Base-by-base conservation (phyloP, 2,888 invertebrate genomes). In the Ceraclea dissimilis region DNA sequence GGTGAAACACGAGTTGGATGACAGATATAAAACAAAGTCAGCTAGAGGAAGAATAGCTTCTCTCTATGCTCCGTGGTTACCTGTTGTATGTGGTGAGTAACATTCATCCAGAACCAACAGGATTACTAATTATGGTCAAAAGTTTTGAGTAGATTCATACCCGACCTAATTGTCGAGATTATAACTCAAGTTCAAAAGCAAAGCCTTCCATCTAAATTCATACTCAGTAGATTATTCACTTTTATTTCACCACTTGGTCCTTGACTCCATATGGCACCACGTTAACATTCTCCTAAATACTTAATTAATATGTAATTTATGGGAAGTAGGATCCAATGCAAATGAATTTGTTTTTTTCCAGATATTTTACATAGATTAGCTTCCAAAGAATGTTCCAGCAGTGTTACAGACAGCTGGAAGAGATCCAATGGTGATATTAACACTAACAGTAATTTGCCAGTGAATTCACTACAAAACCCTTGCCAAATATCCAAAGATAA, bases 1-100 rank as follows among this genome's bases (percentile, higher is more conserved):
- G 64, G 93, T 93, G 8, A 98, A 98, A 70, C 97, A 98, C 70
- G 90, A 95, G 67, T 80, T 93, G 67, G 97, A 98, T 71, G 90
- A 93, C 69, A 80, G 97, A 58, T 94, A 93, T 70, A 83, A 88
- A 64, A 83, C 84, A 64, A 84, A 87, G 68, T 88, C 86, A 79
- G 86, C 88, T 4, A 89, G 90, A 67, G 85, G 87, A 5, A 79
- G 96, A 51, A 90, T 98, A 52, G 90, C 93, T 0, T 81, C 90
- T 44, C 79, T 98, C 22, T 98, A 98, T 70, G 84, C 93, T 54
- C 97, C 97, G 0, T 89, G 95, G 84, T 76, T 98, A 61, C 85
- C 88, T 2, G 84, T 96, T 54, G 88, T 93, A 1, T 66, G 73
- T 1, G 77, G 77, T 75, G 59, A 63, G 64, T 63, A 57, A n/a